Evolutionary conservation across 2,888 invertebrate species (phyloP), one percentile per base, ranked within the genome.

Genomic region (Antheraea assamensis): DNA sequence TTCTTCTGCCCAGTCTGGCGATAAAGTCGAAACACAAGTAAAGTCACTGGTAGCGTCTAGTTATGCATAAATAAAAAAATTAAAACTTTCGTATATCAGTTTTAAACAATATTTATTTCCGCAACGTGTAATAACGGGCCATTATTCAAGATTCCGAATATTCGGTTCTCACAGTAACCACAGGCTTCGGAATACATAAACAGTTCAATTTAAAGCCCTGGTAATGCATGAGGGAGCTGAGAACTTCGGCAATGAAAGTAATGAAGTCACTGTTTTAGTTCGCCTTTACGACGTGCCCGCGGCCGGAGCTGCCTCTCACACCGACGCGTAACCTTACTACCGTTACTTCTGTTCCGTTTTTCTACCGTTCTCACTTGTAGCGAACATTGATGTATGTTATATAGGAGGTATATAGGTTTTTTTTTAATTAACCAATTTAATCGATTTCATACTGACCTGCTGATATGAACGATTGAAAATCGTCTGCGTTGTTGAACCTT

Each of bases 141-240:
- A 74, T 74, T 35, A 49, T 21, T 52, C 66, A 49, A 64, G 64
- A 71, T 66, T 71, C 31, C 27, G 52, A 71, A 71, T 52, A 52
- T 71, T 66, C 74, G 74, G 78, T 80, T 81, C 81, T 80, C 77
- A 49, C 75, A 79, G 80, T 78, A 79, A 78, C 79, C 77, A 79
- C 80, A 75, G 47, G 72, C 58, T 72, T 58, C 70, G 72, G 83
- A 86, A 87, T 87, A 87, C 88, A 86, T 88, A 88, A 88, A 88
- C 87, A 87, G 87, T 85, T 89, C 84, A 85, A 87, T 88, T 88
- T 86, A 84, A 87, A 85, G 82, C 82, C 82, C 78, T 76, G 75
- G 81, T 83, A 83, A 86, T 82, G 78, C 84, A 83, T 81, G 82
- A 80, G 83, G 81, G 82, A 83, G 80, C 77, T 77, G 73, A 79